Evolutionary conservation across 2,888 invertebrate genomes (phyloP).

Genomic region (Crepidodera aurea): DNA sequence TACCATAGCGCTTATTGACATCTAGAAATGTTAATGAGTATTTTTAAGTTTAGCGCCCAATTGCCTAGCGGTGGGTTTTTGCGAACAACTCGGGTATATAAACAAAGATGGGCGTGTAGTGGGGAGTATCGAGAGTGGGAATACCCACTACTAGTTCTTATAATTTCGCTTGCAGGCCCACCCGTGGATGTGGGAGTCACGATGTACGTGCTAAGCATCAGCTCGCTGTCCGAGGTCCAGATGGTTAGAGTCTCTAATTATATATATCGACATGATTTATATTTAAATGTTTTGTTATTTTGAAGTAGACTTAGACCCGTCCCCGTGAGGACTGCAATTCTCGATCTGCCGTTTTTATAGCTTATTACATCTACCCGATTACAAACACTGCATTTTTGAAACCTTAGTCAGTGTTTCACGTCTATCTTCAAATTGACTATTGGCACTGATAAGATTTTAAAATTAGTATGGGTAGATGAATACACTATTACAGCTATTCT

Average conservation of each 20-base stretch:
- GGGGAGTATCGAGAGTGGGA: background rate
- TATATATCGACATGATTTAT: slow-evolving; percentile 17
- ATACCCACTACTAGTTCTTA: slow-evolving; percentile 40
- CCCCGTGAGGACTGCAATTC: slow-evolving; percentile 41
- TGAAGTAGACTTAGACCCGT: slow-evolving; percentile 49
- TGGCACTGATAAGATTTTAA: background rate
- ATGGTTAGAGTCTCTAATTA: slow-evolving; percentile 71
- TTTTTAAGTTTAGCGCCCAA: too few relatives aligned
- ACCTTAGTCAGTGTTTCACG: background rate
- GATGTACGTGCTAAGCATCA: slow-evolving; percentile 98
- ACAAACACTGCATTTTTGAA: background rate
- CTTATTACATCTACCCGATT: background rate
- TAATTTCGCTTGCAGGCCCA: slow-evolving; percentile 80
- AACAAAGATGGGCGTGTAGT: background rate
- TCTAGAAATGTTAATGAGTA: too few relatives aligned
- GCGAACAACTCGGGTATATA: too few relatives aligned
- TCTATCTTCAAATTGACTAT: background rate
- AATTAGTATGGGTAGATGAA: background rate
- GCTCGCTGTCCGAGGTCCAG: slow-evolving; percentile 97
- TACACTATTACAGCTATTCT: background rate
- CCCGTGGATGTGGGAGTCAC: slow-evolving; percentile 97
- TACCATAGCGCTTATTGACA: too few relatives aligned
- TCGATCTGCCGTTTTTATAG: slow-evolving; percentile 14
- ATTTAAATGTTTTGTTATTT: slow-evolving; percentile 37
- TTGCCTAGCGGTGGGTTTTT: too few relatives aligned